Evolutionary conservation across 2,113 vertebrate genomes (phyloP).

Genomic region (Naja naja): DNA sequence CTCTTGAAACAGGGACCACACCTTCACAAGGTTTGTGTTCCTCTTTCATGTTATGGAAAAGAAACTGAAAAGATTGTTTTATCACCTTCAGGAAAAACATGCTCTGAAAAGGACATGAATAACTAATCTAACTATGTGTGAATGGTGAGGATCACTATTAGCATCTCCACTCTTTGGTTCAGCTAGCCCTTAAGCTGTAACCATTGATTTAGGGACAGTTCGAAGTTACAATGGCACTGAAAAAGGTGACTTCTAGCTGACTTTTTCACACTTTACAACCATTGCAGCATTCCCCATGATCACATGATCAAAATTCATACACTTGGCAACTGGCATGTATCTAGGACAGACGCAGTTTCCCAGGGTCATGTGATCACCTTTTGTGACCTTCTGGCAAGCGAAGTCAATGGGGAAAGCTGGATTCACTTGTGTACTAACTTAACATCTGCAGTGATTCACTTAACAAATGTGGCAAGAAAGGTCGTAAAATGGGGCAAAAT

Average conservation of each 20-base stretch:
- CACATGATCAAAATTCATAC: not conserved
- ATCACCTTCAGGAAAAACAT: not conserved
- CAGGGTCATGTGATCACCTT: not conserved
- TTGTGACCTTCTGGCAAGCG: not conserved
- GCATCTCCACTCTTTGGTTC: not conserved
- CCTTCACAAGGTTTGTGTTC: not conserved
- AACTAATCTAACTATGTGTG: not conserved
- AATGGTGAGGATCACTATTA: not conserved
- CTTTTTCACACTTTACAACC: not conserved
- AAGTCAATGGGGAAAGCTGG: not conserved
- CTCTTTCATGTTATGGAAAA: not conserved
- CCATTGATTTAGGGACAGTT: not conserved
- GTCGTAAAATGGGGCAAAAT: not conserved
- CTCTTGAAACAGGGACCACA: not conserved
- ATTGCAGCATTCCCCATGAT: not conserved
- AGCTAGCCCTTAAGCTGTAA: not conserved
- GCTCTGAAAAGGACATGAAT: not conserved
- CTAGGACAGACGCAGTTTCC: not conserved
- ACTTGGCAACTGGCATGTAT: not conserved
- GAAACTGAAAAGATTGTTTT: not conserved
- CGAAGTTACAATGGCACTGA: not conserved
- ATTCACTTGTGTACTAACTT: not conserved
- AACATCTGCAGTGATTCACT: not conserved
- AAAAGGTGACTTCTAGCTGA: not conserved
- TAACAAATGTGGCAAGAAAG: not conserved